phyloP scores from a whole-genome alignment of 2,888 invertebrate species.

The Bugulina stolonifera region DNA sequence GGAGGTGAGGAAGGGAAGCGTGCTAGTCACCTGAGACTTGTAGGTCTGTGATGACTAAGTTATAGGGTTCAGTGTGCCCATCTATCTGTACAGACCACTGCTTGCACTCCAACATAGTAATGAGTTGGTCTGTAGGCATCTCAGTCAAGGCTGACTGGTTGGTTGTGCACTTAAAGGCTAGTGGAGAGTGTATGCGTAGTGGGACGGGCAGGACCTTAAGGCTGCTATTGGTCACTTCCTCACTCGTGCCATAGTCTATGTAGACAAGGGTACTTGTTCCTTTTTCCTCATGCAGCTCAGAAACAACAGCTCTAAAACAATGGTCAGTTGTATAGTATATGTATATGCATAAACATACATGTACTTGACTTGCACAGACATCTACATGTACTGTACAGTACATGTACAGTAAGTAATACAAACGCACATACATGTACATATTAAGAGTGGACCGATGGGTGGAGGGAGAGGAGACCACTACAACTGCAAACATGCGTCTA shows the following conservation, averaged over 20 bases:
- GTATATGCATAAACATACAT: too few relatives aligned
- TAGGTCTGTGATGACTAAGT: background rate
- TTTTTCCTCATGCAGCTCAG: background rate
- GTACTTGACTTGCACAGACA: too few relatives aligned
- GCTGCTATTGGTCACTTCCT: conserved; percentile 31
- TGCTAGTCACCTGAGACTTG: background rate
- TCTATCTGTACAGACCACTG: background rate
- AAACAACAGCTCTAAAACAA: background rate
- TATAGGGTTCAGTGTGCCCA: background rate
- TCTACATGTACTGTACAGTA: too few relatives aligned
- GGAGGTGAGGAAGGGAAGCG: too few relatives aligned
- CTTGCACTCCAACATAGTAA: background rate
- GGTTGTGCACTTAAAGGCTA: background rate
- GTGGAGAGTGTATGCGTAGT: background rate
- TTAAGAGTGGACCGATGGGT: too few relatives aligned
- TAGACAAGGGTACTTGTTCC: conserved; percentile 31
- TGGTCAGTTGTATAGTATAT: too few relatives aligned
- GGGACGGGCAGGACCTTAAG: background rate
- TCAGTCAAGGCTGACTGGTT: background rate
- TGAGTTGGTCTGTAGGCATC: background rate
- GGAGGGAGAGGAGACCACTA: too few relatives aligned
- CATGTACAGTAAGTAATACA: too few relatives aligned
- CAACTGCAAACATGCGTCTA: too few relatives aligned
- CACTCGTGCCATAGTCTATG: conserved; percentile 46
- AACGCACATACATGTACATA: too few relatives aligned